Evolutionary conservation across 1,140 invertebrate species (phyloP).

Genomic region (Drosophila sp.): DNA sequence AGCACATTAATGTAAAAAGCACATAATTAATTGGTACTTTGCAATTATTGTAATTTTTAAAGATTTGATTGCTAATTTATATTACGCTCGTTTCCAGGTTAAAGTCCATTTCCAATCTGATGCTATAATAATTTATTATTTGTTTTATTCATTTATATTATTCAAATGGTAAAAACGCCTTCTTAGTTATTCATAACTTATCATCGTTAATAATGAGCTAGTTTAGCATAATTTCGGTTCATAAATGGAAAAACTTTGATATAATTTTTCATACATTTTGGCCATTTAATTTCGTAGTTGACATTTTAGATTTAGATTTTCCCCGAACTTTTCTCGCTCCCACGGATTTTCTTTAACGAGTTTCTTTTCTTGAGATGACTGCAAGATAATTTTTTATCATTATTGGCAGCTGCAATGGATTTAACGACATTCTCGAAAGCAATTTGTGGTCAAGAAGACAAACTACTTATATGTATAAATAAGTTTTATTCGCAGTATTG

Average conservation of each 20-base stretch:
- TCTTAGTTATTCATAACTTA: too few relatives aligned
- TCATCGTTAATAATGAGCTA: too few relatives aligned
- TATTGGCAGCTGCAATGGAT: conserved; percentile 16
- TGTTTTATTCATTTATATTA: too few relatives aligned
- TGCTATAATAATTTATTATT: too few relatives aligned
- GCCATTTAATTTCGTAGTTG: conserved; percentile 16
- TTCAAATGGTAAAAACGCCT: too few relatives aligned
- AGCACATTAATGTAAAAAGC: too few relatives aligned
- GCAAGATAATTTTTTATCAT: conserved; percentile 26
- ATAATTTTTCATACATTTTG: not conserved
- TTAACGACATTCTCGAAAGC: conserved; percentile 20
- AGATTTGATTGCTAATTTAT: too few relatives aligned
- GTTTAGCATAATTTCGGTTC: not conserved
- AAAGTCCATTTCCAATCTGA: too few relatives aligned
- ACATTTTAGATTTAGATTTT: conserved; percentile 21
- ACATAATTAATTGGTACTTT: too few relatives aligned
- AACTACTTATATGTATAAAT: not conserved
- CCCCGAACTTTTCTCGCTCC: not conserved
- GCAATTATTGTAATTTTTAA: too few relatives aligned
- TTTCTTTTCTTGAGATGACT: not conserved
- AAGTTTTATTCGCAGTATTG: conserved; percentile 6
- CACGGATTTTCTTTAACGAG: not conserved
- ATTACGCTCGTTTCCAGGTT: too few relatives aligned
- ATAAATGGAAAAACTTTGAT: not conserved
- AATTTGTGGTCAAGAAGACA: conserved; percentile 53